phyloP scores from a whole-genome alignment of 1,140 invertebrate species.

The Aricia agestis region DNA sequence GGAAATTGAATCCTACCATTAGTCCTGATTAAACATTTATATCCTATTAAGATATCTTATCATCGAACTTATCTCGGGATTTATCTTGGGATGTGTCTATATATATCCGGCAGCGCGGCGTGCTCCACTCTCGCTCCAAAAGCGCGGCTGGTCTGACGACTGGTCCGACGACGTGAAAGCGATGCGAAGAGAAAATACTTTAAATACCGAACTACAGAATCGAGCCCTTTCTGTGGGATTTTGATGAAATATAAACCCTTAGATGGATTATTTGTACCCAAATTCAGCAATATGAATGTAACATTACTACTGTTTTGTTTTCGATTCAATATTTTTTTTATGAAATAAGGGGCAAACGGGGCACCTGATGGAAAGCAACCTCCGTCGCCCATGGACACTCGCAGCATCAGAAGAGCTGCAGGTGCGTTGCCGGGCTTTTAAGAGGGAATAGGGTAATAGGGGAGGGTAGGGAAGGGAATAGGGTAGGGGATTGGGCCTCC shows the following conservation, averaged over 20 bases:
- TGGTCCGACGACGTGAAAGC: neutral
- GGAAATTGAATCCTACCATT: too few relatives aligned
- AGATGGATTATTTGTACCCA: neutral
- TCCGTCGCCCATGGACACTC: too few relatives aligned
- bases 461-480: too few relatives aligned
- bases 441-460: too few relatives aligned
- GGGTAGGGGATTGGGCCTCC: too few relatives aligned
- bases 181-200: conserved; percentile 5
- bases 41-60: neutral
- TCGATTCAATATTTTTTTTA: too few relatives aligned
- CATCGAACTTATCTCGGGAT: neutral
- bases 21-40: too few relatives aligned
- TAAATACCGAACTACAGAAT: neutral
- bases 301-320: too few relatives aligned
- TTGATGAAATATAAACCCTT: neutral
- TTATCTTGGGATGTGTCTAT: conserved; percentile 2
- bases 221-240: neutral
- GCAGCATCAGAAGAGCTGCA: too few relatives aligned
- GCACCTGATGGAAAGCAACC: too few relatives aligned
- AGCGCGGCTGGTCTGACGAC: conserved; percentile 6
- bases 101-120: conserved; percentile 6
- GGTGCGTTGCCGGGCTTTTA: too few relatives aligned
- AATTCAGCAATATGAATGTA: neutral
- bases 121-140: conserved; percentile 10
- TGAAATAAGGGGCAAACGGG: too few relatives aligned